Evolutionary conservation across 2,113 vertebrate genomes (phyloP).

Genomic region (Pelvicachromis taeniatus): DNA sequence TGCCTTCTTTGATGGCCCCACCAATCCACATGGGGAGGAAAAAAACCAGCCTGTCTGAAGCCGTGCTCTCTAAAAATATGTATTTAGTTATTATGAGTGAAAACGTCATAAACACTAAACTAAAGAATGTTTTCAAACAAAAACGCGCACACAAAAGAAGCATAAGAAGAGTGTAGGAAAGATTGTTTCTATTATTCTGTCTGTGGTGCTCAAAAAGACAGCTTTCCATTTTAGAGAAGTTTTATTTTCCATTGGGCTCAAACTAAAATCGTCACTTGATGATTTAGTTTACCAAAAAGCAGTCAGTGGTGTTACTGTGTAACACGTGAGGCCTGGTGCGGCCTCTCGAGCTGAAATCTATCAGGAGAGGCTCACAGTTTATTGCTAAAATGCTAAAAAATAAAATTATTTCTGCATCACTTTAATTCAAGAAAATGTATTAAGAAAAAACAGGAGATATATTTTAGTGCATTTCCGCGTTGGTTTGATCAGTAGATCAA

Average conservation of each 20-base stretch:
- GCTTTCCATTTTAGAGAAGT: neutral
- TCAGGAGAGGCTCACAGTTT: neutral
- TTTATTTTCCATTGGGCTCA: neutral
- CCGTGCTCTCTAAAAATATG: neutral
- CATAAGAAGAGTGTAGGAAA: neutral
- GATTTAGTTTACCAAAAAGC: constrained; percentile 31
- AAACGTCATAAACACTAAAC: neutral
- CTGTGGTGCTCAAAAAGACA: neutral
- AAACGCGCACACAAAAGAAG: neutral
- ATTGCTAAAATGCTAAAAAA: neutral
- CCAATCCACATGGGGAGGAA: neutral
- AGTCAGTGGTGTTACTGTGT: neutral
- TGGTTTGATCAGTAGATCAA: neutral
- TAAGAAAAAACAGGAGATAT: neutral
- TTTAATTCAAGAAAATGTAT: neutral
- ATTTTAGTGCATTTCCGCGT: neutral
- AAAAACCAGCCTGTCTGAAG: accelerated
- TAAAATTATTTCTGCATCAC: neutral
- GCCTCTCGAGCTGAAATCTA: neutral
- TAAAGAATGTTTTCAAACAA: neutral
- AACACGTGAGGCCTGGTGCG: neutral
- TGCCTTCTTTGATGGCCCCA: neutral
- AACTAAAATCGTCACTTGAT: constrained; percentile 3
- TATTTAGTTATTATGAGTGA: neutral
- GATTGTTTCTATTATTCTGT: neutral